Evolutionary conservation across 2,888 invertebrate genomes (phyloP).

Genomic region (Aspidapion aeneum): DNA sequence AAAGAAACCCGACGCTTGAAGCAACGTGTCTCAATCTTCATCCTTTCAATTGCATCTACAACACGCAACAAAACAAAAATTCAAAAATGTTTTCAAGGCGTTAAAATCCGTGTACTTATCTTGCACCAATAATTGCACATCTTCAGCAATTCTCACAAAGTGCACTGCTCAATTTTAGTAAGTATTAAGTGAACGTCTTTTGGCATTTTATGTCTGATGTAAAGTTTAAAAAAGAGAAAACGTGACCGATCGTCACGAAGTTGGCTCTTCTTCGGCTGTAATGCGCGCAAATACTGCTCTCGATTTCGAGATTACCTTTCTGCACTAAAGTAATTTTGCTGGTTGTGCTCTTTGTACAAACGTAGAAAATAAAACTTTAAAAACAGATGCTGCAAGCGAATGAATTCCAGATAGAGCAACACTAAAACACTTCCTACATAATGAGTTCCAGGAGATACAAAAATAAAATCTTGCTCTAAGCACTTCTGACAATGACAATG

Average conservation of each 20-base stretch:
- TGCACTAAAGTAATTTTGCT: background rate
- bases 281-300: slow-evolving; percentile 14
- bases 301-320: slow-evolving; percentile 20
- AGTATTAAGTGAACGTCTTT: background rate
- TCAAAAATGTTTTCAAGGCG: background rate
- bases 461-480: too few relatives aligned
- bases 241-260: background rate
- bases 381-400: too few relatives aligned
- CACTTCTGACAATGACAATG: too few relatives aligned
- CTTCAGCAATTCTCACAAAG: background rate
- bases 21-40: too few relatives aligned
- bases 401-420: too few relatives aligned
- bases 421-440: too few relatives aligned
- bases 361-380: background rate
- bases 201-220: background rate
- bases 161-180: background rate
- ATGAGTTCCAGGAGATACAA: too few relatives aligned
- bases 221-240: background rate
- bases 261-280: background rate
- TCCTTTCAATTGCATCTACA: too few relatives aligned
- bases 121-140: background rate
- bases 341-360: background rate
- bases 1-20: too few relatives aligned
- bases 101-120: background rate
- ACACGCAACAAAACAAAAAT: background rate